Conservation (phyloP, 2,797 vertebrate species). For the Acrossocheilus fasciatus region DNA sequence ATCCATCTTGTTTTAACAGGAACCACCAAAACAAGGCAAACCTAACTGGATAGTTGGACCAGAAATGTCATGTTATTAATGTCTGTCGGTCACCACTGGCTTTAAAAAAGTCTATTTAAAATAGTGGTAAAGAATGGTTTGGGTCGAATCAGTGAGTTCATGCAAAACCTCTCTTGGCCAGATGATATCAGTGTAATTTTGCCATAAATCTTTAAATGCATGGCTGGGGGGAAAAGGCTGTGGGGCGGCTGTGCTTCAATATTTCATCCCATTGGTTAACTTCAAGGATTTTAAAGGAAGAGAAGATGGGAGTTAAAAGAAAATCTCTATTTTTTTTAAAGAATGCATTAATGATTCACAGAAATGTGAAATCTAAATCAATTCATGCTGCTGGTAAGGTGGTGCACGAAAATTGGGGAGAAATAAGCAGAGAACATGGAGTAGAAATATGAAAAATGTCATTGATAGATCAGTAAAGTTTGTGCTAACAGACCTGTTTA, state of each 20-base stretch:
- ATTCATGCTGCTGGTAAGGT: slow-evolving; percentile 34
- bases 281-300: slow-evolving; percentile 55
- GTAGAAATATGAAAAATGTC: neutral
- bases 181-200: slow-evolving; percentile 55
- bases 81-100: neutral
- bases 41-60: neutral
- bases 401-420: slow-evolving; percentile 18
- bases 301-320: slow-evolving; percentile 48
- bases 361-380: slow-evolving; percentile 59
- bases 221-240: slow-evolving; percentile 52
- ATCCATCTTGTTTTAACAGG: neutral
- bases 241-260: slow-evolving; percentile 52
- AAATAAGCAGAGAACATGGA: neutral
- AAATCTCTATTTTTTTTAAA: slow-evolving; percentile 51
- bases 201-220: slow-evolving; percentile 60
- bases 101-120: neutral
- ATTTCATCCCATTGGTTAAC: slow-evolving; percentile 62
- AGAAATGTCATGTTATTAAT: neutral
- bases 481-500: neutral
- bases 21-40: slow-evolving; percentile 2
- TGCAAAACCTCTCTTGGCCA: slow-evolving; percentile 41
- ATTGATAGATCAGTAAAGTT: neutral
- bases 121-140: neutral
- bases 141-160: slow-evolving; percentile 6
- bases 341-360: slow-evolving; percentile 59